Percentiles rank a stretch among this genome's conserved stretches.
Evolutionary conservation across 2,888 invertebrate species (phyloP).

Genomic region (Drosophila neotestacea): DNA sequence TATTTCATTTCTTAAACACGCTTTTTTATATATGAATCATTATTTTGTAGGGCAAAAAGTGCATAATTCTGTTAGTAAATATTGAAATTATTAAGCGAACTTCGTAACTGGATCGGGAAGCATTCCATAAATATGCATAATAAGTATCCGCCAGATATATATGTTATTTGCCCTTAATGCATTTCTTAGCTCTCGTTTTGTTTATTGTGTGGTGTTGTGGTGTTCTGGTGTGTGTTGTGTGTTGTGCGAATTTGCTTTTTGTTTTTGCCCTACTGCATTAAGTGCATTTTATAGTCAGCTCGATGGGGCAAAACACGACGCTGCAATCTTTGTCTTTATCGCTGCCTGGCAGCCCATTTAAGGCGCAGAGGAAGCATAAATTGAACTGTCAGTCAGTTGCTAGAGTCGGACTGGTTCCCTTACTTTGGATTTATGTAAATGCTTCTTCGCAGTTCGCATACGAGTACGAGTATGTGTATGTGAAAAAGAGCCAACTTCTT

Average conservation of each 20-base stretch:
- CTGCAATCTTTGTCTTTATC: conserved; percentile 77
- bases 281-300: conserved; percentile 82
- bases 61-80: background rate
- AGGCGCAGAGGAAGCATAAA: conserved; percentile 76
- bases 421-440: conserved; percentile 68
- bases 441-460: conserved; percentile 35
- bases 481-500: conserved; percentile 34
- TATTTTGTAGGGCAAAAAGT: too few relatives aligned
- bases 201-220: conserved; percentile 3
- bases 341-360: conserved; percentile 59
- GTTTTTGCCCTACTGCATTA: conserved; percentile 61
- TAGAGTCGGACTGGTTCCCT: conserved; percentile 30
- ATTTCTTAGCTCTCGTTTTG: conserved; percentile 31
- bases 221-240: background rate
- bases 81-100: background rate
- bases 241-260: conserved; percentile 19
- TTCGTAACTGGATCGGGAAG: conserved; percentile 15
- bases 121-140: conserved; percentile 65
- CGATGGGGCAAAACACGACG: conserved; percentile 56
- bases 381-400: conserved; percentile 77
- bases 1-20: background rate
- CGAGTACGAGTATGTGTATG: conserved; percentile 23
- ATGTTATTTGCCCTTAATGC: conserved; percentile 47
- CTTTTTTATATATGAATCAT: background rate
- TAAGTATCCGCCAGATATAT: conserved; percentile 47